Base-by-base conservation (phyloP, 2,113 vertebrate species). In the Lepidothrix coronata region DNA sequence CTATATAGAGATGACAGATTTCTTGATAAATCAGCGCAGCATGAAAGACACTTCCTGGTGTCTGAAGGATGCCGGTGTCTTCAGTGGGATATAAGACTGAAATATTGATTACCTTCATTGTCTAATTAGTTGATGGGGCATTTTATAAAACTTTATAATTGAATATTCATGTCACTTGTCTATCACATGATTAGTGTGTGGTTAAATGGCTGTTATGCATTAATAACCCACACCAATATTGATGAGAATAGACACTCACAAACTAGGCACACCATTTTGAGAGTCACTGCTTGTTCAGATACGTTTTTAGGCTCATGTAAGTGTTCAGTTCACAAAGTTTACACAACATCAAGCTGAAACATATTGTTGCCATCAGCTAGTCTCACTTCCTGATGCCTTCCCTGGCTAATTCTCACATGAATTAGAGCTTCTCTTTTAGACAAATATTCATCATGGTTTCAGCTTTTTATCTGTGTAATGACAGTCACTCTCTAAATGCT, bases 1-100 rank as follows among this genome's bases (percentile, higher is more conserved):
- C 35, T 24, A 35, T 3, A 31, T 3, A n/a, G 44, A 66, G 22
- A 33, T 0, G 1, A 27, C 19, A 37, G 33, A 28, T 20, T 43
- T 27, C 39, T 43, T 43, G 27, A 35, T 37, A 1, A 11, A 66
- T 51, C 5, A 83, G 59, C 14, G 3, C 3, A 61, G 27, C 27
- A 6, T 5, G 59, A 62, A 25, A 66, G 59, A 43, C 25, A 33
- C 72, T 44, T 63, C 31, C 14, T 35, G 59, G 54, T 71, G 49
- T 48, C 41, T 37, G 37, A 66, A 18, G 18, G 28, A 12, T 39
- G n/a, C n/a, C 49, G 41, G 28, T 24, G 55, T 46, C 51, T 49
- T 73, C 48, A n/a, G 23, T 39, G 51, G 28, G 35, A 35, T 55
- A n/a, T 14, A 61, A 31, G 76, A 43, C 46, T 18, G 23, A 48